phyloP scores from a whole-genome alignment of 2,888 invertebrate genomes.

The Microplitis deprimator region DNA sequence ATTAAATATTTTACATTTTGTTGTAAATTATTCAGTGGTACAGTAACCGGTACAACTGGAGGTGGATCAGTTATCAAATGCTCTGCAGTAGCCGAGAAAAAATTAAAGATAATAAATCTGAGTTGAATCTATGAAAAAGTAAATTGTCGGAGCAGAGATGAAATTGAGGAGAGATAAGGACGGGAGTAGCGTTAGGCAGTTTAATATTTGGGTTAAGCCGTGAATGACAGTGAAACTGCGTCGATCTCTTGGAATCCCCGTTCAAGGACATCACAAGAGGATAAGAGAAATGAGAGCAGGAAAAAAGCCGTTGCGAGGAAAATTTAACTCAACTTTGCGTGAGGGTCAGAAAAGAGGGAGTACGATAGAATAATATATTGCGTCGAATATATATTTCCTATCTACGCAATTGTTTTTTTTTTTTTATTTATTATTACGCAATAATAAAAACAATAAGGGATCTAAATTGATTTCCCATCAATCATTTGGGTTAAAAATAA shows the following conservation, averaged over 20 bases:
- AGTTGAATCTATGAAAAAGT: neutral
- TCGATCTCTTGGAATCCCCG: conserved; percentile 20
- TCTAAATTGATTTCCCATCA: no score
- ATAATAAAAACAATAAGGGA: neutral
- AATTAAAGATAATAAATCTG: neutral
- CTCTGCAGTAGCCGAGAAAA: neutral
- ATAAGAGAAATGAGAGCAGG: conserved; percentile 30
- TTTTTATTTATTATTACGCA: neutral
- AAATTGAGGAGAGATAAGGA: neutral
- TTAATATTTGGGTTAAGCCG: conserved; percentile 59
- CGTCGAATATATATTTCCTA: neutral
- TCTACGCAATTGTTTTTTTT: neutral
- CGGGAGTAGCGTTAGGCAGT: conserved; percentile 9
- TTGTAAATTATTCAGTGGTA: no score
- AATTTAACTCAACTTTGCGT: conserved; percentile 45
- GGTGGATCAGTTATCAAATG: no score
- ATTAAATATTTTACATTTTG: no score
- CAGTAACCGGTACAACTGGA: no score
- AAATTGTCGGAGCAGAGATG: conserved; percentile 5
- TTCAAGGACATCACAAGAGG: conserved; percentile 21
- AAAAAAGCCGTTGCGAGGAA: conserved; percentile 35
- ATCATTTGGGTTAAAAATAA: no score
- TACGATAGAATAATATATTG: conserved; percentile 30
- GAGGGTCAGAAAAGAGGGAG: conserved; percentile 35
- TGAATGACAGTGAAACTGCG: conserved; percentile 54